Conservation (phyloP, 2,888 invertebrate genomes). For the Eupithecia tripunctaria region DNA sequence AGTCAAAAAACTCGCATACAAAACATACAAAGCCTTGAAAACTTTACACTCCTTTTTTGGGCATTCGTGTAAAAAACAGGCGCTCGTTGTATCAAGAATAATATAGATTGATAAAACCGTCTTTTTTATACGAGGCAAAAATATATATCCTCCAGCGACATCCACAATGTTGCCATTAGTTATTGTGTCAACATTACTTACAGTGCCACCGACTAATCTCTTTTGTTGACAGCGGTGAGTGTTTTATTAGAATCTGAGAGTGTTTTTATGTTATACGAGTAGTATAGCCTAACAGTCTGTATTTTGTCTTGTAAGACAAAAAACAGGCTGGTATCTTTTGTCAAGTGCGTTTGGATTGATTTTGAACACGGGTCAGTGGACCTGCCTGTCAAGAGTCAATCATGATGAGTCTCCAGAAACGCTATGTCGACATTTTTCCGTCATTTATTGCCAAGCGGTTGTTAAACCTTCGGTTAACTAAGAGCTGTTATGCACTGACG, state of each 20-base stretch:
- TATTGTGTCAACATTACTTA: constrained; percentile 3
- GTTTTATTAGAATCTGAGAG: neutral
- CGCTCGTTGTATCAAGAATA: neutral
- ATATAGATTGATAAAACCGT: neutral
- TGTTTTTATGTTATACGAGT: neutral
- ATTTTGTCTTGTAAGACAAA: no score
- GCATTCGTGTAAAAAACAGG: neutral
- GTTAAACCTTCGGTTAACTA: no score
- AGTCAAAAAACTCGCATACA: no score
- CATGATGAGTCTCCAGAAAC: neutral
- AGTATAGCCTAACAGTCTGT: neutral
- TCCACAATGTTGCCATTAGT: neutral
- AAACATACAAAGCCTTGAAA: neutral
- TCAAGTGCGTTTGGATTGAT: neutral
- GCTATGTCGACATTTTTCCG: no score
- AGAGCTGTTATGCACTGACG: no score
- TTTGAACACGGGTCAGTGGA: neutral
- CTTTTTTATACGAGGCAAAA: neutral
- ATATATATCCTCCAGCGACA: neutral
- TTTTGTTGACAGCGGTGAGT: neutral
- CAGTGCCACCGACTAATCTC: neutral
- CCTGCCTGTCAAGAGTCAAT: neutral
- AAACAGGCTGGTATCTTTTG: neutral
- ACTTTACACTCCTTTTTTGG: neutral
- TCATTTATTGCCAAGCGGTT: no score